A percentile compares a stretch with the other conserved stretches of the same genome.
These are phyloP conservation scores for Synanthedon formicaeformis DNA, from an alignment of 2,888 invertebrate species.

Conservation along the genomic window DNA sequence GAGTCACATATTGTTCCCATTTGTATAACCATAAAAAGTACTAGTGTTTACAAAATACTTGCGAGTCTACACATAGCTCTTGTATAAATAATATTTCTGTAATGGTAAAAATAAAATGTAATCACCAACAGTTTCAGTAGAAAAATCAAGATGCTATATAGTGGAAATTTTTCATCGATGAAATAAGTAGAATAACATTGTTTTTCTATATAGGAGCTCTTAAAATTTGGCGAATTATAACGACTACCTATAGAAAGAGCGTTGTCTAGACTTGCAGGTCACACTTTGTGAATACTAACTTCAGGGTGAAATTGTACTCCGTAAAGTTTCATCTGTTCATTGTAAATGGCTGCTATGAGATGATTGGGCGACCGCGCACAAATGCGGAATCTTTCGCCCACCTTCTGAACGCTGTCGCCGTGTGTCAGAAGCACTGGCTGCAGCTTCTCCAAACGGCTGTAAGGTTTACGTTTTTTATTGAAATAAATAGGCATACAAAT, in stretches of 20 bases:
- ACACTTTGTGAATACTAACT: slow-evolving; percentile 45
- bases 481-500: too few relatives aligned
- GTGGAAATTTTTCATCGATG: background rate
- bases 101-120: background rate
- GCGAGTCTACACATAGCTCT: too few relatives aligned
- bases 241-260: too few relatives aligned
- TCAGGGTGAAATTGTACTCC: slow-evolving; percentile 99
- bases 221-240: background rate
- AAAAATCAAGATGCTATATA: too few relatives aligned
- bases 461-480: too few relatives aligned
- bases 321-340: slow-evolving; percentile 89
- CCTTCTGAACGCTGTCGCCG: slow-evolving; percentile 94
- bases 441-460: slow-evolving; percentile 85
- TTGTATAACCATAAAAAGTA: too few relatives aligned
- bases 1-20: too few relatives aligned
- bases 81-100: too few relatives aligned
- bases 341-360: slow-evolving; percentile 89
- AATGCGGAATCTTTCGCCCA: slow-evolving; percentile 89
- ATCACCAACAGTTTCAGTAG: background rate
- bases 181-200: too few relatives aligned
- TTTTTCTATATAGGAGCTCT: too few relatives aligned
- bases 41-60: too few relatives aligned
- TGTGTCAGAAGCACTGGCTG: slow-evolving; percentile 96
- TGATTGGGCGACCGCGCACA: slow-evolving; percentile 85
- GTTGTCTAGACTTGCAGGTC: too few relatives aligned